Evolutionary conservation across 2,113 vertebrate genomes (phyloP).

Genomic region (Rattus rattus): DNA sequence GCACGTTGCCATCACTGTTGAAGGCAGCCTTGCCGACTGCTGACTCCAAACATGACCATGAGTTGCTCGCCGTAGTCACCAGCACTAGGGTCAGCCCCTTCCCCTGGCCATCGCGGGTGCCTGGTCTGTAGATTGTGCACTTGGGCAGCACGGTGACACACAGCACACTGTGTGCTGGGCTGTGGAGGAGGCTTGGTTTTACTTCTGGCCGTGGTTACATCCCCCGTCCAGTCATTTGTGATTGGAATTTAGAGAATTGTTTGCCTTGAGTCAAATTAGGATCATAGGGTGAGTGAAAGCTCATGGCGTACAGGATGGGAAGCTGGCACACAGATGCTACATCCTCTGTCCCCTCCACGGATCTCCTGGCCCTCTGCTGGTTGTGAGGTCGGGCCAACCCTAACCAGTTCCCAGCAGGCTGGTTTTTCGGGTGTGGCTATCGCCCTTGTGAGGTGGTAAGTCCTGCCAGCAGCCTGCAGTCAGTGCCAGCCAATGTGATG

Average conservation of each 20-base stretch:
- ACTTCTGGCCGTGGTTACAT: background rate
- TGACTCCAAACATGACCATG: background rate
- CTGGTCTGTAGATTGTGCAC: background rate
- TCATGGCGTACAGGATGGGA: too few species aligned
- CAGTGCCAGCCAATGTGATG: rapidly evolving
- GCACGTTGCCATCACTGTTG: background rate
- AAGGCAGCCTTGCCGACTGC: background rate
- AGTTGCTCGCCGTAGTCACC: background rate
- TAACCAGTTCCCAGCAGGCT: constrained; percentile 2
- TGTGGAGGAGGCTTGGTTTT: too few species aligned
- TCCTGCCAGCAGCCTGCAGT: background rate
- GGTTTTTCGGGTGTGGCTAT: background rate
- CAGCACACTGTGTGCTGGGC: background rate
- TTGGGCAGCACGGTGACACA: background rate
- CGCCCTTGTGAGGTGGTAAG: background rate
- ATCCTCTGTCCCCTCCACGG: background rate
- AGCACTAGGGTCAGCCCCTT: background rate
- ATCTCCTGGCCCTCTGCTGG: background rate
- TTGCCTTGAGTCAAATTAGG: background rate
- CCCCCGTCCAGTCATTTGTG: background rate
- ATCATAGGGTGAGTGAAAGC: background rate
- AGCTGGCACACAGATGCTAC: too few species aligned
- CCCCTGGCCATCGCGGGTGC: background rate
- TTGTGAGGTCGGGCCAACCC: background rate
- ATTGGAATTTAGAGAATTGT: background rate